Conservation (phyloP, 2,888 invertebrate genomes). For the Thalpophila matura region DNA sequence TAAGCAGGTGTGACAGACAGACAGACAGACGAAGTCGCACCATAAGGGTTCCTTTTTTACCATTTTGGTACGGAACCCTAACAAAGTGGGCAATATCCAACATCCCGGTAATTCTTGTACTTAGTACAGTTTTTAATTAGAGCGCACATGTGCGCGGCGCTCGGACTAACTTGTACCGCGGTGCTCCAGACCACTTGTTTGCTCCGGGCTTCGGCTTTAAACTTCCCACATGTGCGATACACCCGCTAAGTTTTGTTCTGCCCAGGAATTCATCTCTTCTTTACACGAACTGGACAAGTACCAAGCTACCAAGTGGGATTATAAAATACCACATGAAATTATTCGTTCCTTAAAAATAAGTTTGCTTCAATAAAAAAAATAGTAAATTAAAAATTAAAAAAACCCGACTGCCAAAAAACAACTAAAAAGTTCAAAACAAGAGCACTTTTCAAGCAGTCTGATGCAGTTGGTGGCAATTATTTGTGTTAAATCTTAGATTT, state of each 20-base stretch:
- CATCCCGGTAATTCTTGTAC: background rate
- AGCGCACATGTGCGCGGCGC: background rate
- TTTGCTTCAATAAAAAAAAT: constrained; percentile 8
- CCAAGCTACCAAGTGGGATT: too few species aligned
- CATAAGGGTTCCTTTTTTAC: too few species aligned
- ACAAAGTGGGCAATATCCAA: background rate
- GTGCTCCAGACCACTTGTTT: background rate
- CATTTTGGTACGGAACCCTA: too few species aligned
- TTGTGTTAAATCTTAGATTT: too few species aligned
- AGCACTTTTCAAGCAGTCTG: too few species aligned
- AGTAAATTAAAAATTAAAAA: too few species aligned
- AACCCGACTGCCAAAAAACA: too few species aligned
- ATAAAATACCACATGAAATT: constrained; percentile 1
- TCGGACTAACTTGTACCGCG: background rate
- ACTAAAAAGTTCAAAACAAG: too few species aligned
- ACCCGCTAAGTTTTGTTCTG: background rate
- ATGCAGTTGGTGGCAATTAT: too few species aligned
- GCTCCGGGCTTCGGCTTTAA: background rate
- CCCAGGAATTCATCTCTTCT: background rate
- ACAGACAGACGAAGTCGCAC: too few species aligned
- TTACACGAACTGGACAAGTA: too few species aligned
- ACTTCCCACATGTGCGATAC: background rate
- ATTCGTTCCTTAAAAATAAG: background rate
- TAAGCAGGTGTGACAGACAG: too few species aligned
- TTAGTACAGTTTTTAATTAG: background rate